Percentiles rank a stretch among this genome's conserved stretches.
Evolutionary conservation across 2,113 vertebrate genomes (phyloP).

Genomic region (Cyrtonyx montezumae): DNA sequence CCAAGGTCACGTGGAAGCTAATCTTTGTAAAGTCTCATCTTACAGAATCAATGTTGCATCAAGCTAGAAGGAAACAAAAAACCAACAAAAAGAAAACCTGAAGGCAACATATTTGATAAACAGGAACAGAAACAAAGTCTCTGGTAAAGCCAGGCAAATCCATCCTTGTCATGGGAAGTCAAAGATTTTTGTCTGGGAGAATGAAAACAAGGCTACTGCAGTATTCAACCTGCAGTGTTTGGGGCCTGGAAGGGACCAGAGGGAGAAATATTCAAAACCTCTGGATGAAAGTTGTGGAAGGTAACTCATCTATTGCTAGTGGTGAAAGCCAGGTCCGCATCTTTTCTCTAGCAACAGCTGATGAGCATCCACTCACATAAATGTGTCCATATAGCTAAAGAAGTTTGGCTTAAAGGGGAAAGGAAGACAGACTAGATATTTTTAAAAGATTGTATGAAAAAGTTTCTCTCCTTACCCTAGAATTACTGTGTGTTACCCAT

Average conservation of each 20-base stretch:
- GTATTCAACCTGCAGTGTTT: background rate
- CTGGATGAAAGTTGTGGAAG: background rate
- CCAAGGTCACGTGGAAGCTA: background rate
- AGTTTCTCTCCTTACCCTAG: background rate
- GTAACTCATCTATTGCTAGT: background rate
- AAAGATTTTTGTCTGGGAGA: background rate
- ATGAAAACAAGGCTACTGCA: background rate
- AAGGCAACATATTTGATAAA: background rate
- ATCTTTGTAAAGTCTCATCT: background rate
- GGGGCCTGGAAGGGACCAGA: background rate
- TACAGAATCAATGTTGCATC: background rate
- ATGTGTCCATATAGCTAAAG: background rate
- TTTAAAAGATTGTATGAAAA: background rate
- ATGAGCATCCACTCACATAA: background rate
- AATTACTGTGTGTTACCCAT: background rate
- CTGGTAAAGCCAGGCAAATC: background rate
- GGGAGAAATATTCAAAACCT: background rate
- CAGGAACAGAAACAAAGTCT: background rate
- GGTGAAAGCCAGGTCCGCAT: background rate
- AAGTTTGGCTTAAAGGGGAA: background rate
- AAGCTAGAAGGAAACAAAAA: background rate
- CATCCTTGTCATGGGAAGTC: background rate
- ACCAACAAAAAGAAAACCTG: too few relatives aligned
- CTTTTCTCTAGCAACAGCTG: background rate
- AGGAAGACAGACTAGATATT: background rate